These are phyloP conservation scores for Calidris pygmaea DNA, from an alignment of 2,113 vertebrate genomes.

Conservation along the genomic window DNA sequence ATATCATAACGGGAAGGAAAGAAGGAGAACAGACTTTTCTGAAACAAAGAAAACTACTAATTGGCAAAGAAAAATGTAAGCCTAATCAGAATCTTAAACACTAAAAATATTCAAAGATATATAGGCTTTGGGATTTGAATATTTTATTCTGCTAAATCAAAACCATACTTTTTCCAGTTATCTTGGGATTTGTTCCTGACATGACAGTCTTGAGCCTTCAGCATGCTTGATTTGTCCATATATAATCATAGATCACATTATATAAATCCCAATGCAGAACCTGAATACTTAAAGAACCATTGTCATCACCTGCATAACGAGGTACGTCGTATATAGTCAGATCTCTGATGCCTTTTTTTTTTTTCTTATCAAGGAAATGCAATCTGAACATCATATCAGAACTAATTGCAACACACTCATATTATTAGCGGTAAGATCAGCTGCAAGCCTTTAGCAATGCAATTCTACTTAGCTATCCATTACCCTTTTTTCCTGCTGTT, in stretches of 20 bases:
- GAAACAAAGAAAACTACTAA: not conserved
- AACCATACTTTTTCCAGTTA: not conserved
- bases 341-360: not conserved
- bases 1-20: not conserved
- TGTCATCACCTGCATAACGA: not conserved
- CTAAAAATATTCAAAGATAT: not conserved
- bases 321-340: not conserved
- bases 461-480: not conserved
- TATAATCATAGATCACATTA: not conserved
- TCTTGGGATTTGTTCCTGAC: not conserved
- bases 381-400: not conserved
- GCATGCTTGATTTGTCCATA: not conserved
- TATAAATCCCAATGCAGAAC: constrained; percentile 6
- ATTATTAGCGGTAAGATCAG: constrained; percentile 17
- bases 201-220: not conserved
- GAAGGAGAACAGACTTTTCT: not conserved
- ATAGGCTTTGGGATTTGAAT: not conserved
- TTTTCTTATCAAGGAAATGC: not conserved
- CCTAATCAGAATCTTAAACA: not conserved
- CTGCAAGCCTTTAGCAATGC: constrained; percentile 23
- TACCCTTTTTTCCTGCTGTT: not conserved
- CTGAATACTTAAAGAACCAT: not conserved
- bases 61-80: not conserved
- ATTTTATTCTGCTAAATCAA: constrained; percentile 7
- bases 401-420: not conserved